Conservation (phyloP, 2,797 vertebrate genomes). For the Rhabdomys pumilio region DNA sequence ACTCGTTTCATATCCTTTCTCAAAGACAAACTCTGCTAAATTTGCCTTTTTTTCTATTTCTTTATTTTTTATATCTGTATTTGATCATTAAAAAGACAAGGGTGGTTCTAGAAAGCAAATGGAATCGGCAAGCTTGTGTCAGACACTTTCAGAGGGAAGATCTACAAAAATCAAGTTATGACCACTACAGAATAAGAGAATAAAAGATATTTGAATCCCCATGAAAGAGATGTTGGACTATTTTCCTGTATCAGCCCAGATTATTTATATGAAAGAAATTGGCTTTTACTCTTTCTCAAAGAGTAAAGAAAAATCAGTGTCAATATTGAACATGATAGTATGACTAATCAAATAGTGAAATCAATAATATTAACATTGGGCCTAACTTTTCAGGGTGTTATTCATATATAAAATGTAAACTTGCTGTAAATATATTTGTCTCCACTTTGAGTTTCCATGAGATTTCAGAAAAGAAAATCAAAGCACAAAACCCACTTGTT, state of each 20-base stretch:
- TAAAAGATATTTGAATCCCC: background rate
- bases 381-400: background rate
- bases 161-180: too few relatives aligned
- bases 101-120: background rate
- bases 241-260: slow-evolving; percentile 53
- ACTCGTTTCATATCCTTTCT: background rate
- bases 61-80: background rate
- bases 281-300: slow-evolving; percentile 36
- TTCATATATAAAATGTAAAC: background rate
- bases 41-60: background rate
- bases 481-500: background rate
- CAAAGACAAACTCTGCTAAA: background rate
- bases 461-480: slow-evolving; percentile 37
- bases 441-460: slow-evolving; percentile 25
- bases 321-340: background rate
- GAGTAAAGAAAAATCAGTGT: slow-evolving; percentile 11
- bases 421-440: slow-evolving; percentile 12
- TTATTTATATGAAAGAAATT: slow-evolving; percentile 70
- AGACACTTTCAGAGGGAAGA: background rate
- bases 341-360: slow-evolving; percentile 39
- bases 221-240: slow-evolving; percentile 61
- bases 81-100: background rate
- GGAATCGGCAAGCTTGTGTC: slow-evolving; percentile 29
- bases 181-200: too few relatives aligned
- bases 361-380: background rate